These are phyloP conservation scores for Drosophila pseudotalamancana DNA, from an alignment of 2,888 invertebrate species.

Conservation along the genomic window DNA sequence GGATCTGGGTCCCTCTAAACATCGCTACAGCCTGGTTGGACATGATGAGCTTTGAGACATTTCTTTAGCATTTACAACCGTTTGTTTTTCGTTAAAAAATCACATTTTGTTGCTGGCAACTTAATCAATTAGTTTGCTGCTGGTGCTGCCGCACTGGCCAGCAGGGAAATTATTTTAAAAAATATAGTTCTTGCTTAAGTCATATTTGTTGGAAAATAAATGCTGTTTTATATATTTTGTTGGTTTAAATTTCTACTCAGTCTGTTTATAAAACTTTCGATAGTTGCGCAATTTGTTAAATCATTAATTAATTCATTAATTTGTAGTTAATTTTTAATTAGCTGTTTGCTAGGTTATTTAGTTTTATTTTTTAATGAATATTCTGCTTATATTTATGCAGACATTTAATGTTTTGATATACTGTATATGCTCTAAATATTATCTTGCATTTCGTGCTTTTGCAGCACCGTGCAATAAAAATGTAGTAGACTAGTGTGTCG, in stretches of 20 bases:
- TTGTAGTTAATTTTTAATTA: too few relatives aligned
- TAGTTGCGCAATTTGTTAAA: too few relatives aligned
- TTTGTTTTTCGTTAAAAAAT: slow-evolving; percentile 53
- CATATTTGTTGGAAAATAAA: too few relatives aligned
- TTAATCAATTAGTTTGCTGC: slow-evolving; percentile 43
- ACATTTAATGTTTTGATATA: too few relatives aligned
- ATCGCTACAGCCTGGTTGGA: slow-evolving; percentile 53
- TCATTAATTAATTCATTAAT: too few relatives aligned
- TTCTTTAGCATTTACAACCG: slow-evolving; percentile 10
- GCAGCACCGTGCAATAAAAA: slow-evolving; percentile 27
- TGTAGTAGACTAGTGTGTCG: not conserved
- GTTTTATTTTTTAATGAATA: too few relatives aligned
- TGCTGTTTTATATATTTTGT: too few relatives aligned
- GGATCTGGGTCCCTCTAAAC: slow-evolving; percentile 61
- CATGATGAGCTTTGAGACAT: slow-evolving; percentile 60
- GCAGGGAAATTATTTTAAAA: too few relatives aligned
- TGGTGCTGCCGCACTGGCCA: slow-evolving; percentile 22
- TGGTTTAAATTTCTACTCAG: too few relatives aligned
- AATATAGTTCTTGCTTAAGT: too few relatives aligned
- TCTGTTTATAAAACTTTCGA: too few relatives aligned
- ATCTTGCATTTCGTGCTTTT: not conserved
- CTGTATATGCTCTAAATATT: not conserved
- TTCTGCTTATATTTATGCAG: not conserved
- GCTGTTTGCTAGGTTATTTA: too few relatives aligned
- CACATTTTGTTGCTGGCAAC: slow-evolving; percentile 43